phyloP scores from a whole-genome alignment of 92 coral and sea anemone species.

The Paramuricea clavata region DNA sequence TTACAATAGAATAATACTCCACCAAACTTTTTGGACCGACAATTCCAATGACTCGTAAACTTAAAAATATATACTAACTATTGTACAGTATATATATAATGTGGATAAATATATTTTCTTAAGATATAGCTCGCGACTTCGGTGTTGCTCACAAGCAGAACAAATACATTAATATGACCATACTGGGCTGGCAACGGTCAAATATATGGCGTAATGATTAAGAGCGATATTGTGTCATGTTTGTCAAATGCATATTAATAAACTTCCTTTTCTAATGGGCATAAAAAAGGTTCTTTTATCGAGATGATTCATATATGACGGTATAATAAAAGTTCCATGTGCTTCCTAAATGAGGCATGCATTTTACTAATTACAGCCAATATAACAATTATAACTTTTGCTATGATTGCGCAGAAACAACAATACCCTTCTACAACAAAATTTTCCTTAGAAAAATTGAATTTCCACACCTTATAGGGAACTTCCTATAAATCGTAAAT shows the following conservation, averaged over 20 bases:
- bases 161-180: background rate
- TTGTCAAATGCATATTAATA: constrained; percentile 1
- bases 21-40: too few relatives aligned
- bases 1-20: too few relatives aligned
- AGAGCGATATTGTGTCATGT: constrained; percentile 20
- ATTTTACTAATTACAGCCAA: background rate
- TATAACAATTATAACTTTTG: too few relatives aligned
- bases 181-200: background rate
- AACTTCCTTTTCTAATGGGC: background rate
- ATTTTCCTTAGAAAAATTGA: background rate
- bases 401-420: background rate
- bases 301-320: background rate
- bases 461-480: background rate
- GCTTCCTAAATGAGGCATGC: background rate
- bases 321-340: background rate
- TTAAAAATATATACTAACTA: too few relatives aligned
- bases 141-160: constrained; percentile 2
- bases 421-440: background rate
- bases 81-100: too few relatives aligned
- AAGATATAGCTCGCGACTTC: too few relatives aligned
- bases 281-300: background rate
- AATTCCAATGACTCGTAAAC: too few relatives aligned
- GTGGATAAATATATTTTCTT: too few relatives aligned
- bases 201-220: background rate
- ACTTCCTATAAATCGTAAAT: background rate